Evolutionary conservation across 2,113 vertebrate genomes (phyloP).

Genomic region (Hypanus sabinus): DNA sequence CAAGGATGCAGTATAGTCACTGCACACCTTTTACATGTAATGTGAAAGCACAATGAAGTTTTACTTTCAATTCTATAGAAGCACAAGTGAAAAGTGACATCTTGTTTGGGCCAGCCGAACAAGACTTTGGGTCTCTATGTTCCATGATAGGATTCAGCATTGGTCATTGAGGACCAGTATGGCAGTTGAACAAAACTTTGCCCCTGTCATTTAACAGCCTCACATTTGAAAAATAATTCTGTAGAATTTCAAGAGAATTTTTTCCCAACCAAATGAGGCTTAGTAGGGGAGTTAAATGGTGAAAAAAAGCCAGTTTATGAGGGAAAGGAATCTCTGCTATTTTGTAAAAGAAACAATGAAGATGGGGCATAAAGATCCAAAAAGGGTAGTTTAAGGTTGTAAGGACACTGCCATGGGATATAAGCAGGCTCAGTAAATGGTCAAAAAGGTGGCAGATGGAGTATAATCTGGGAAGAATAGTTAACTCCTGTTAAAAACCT

Average conservation of each 20-base stretch:
- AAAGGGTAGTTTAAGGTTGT: not conserved
- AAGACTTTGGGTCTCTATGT: not conserved
- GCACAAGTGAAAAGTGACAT: not conserved
- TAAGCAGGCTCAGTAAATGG: no score
- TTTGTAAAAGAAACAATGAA: not conserved
- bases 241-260: not conserved
- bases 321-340: not conserved
- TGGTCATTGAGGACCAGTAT: not conserved
- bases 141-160: not conserved
- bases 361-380: not conserved
- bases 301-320: not conserved
- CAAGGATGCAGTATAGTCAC: not conserved
- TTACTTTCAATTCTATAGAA: not conserved
- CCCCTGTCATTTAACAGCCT: no score
- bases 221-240: not conserved
- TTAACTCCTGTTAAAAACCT: no score
- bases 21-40: not conserved
- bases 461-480: no score
- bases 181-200: not conserved
- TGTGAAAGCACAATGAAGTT: not conserved
- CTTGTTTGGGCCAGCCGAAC: not conserved
- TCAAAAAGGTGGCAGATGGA: no score
- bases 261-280: not conserved
- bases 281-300: not conserved
- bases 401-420: no score